Percentiles rank a stretch among this genome's conserved stretches.
Conservation (phyloP, 2,113 vertebrate species). For the Reinhardtius hippoglossoides region DNA sequence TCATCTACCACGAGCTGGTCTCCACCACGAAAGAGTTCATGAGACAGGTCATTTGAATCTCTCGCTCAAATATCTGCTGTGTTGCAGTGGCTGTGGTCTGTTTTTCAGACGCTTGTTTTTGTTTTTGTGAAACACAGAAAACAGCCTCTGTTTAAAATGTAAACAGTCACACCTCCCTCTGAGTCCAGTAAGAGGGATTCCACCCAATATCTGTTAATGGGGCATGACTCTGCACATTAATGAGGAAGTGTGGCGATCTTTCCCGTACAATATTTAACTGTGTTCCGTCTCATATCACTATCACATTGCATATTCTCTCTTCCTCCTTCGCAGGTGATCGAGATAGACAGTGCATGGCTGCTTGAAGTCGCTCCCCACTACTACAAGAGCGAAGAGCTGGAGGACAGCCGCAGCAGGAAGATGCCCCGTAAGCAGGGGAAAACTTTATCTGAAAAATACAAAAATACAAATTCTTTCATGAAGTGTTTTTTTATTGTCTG, state of each 20-base stretch:
- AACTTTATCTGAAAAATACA: conserved; percentile 41
- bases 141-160: background rate
- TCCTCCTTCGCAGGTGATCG: conserved; percentile 83
- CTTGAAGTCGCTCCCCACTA: conserved; percentile 95
- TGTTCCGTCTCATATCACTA: background rate
- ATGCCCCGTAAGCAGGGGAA: conserved; percentile 93
- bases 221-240: background rate
- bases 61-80: too few species aligned
- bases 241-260: conserved; percentile 6
- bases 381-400: conserved; percentile 93
- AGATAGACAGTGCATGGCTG: conserved; percentile 94
- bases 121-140: background rate
- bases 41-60: conserved; percentile 84
- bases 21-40: conserved; percentile 98
- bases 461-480: too few species aligned
- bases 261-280: conserved; percentile 8
- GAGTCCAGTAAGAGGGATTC: too few species aligned
- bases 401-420: conserved; percentile 90
- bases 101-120: too few species aligned
- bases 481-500: too few species aligned
- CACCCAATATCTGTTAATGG: background rate
- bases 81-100: conserved; percentile 55
- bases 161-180: too few species aligned
- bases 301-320: background rate
- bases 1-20: conserved; percentile 95